A percentile compares a stretch with the other conserved stretches of the same genome.
Evolutionary conservation across 2,797 vertebrate genomes (phyloP).

Genomic region (Danio kyathit): DNA sequence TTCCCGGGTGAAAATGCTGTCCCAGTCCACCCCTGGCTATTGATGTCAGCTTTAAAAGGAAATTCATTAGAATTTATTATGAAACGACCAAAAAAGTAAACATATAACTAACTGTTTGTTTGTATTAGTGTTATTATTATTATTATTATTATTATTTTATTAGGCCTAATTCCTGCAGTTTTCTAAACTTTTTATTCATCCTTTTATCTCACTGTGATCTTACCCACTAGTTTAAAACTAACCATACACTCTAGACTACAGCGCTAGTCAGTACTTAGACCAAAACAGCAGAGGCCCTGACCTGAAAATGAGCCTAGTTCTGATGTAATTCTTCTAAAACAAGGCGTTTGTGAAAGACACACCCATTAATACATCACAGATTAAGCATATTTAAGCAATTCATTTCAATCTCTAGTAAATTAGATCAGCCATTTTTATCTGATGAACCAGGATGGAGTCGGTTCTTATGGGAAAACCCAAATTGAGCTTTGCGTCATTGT

Average conservation of each 20-base stretch:
- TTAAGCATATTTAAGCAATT: constrained; percentile 41
- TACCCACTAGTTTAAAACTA: neutral
- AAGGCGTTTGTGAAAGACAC: constrained; percentile 12
- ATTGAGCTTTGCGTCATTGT: constrained; percentile 39
- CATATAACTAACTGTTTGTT: too few relatives aligned
- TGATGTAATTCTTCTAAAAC: constrained; percentile 36
- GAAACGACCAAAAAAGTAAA: too few relatives aligned
- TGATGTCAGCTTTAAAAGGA: too few relatives aligned
- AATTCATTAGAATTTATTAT: too few relatives aligned
- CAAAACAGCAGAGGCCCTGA: constrained; percentile 10
- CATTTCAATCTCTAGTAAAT: constrained; percentile 42
- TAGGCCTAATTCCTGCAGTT: too few relatives aligned
- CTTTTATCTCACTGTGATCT: too few relatives aligned
- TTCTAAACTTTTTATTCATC: too few relatives aligned
- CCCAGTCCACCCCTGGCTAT: too few relatives aligned
- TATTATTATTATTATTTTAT: too few relatives aligned
- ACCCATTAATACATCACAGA: neutral
- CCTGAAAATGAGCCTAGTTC: constrained; percentile 16
- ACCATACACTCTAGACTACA: neutral
- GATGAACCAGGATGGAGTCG: constrained; percentile 39
- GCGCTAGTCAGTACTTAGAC: neutral
- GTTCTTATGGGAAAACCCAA: constrained; percentile 45
- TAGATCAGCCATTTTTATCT: constrained; percentile 41
- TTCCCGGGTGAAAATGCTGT: too few relatives aligned
- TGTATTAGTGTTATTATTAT: too few relatives aligned